Evolutionary conservation across 2,797 vertebrate genomes (phyloP), one percentile per base, ranked within the genome.

Genomic region (Mormyrus proboscirostris): DNA sequence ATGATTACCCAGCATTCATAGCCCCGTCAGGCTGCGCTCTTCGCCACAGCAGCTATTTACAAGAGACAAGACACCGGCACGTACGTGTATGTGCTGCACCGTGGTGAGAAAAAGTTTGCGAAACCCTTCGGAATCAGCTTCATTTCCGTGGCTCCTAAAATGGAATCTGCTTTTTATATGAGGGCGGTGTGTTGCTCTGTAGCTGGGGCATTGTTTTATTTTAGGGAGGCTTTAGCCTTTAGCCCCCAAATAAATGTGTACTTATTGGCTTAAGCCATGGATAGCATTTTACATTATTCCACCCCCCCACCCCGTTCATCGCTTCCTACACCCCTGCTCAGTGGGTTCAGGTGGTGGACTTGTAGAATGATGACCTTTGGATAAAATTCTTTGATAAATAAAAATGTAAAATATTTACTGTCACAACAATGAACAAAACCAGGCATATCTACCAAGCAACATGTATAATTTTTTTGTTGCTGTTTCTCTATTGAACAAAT

Each of bases 1-100:
- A 57, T 90, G 93, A 91, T 92, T 87, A 88, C 89, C 87, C 90
- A 62, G 90, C 57, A 50, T 89, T 76, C 14, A 59, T 59, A 88
- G 90, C 91, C 86, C 38, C 14, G 51, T 10, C 33, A 14, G 85
- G 10, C 49, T 2, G 2, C 14, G 14, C n/a, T 22, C 51, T 5
- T n/a, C 2, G 16, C 49, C 55, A 14, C 14, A 3, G 25, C 90
- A 29, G 7, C 29, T 55, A 91, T 92, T 87, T 90, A 91, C 90
- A 84, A 83, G 86, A 87, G 84, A 89, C 89, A 86, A 88, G 92
- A 90, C 89, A 44, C n/a, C 0, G 41, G 19, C 14, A 12, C 82
- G 9, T 50, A 3, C n/a, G n/a, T 33, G 4, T 79, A 0, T 19
- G 33, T 16, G 22, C 33, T 41, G 33, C 12, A 29, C 59, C 0